A percentile compares a stretch with the other conserved stretches of the same genome.
phyloP scores from a whole-genome alignment of 2,113 vertebrate genomes.

The Saccopteryx bilineata region DNA sequence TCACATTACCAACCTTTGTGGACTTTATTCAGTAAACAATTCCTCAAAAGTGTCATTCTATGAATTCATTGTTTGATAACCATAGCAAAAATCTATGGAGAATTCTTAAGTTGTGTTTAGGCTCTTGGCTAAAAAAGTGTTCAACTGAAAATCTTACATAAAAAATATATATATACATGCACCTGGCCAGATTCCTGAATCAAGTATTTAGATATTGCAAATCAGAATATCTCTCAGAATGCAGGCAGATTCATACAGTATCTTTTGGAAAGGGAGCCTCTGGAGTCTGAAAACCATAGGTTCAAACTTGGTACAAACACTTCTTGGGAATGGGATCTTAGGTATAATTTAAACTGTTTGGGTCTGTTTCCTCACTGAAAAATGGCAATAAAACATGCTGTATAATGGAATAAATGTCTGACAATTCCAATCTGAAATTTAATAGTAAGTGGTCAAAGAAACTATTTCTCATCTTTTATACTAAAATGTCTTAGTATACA shows the following conservation, averaged over 20 bases:
- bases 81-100: background rate
- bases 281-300: background rate
- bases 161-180: background rate
- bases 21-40: background rate
- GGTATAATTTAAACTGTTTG: background rate
- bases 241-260: background rate
- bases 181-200: background rate
- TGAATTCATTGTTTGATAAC: background rate
- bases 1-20: background rate
- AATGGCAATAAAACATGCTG: background rate
- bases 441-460: background rate
- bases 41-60: background rate
- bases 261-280: background rate
- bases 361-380: background rate
- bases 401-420: background rate
- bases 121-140: constrained; percentile 1
- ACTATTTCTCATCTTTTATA: background rate
- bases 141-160: background rate
- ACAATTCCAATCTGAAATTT: background rate
- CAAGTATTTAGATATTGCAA: background rate
- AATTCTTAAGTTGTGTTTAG: background rate
- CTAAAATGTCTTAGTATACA: background rate
- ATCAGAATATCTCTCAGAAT: background rate
- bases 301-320: background rate
- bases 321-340: background rate